Evolutionary conservation across 1,140 invertebrate genomes (phyloP).

Genomic region (Conus ventricosus): DNA sequence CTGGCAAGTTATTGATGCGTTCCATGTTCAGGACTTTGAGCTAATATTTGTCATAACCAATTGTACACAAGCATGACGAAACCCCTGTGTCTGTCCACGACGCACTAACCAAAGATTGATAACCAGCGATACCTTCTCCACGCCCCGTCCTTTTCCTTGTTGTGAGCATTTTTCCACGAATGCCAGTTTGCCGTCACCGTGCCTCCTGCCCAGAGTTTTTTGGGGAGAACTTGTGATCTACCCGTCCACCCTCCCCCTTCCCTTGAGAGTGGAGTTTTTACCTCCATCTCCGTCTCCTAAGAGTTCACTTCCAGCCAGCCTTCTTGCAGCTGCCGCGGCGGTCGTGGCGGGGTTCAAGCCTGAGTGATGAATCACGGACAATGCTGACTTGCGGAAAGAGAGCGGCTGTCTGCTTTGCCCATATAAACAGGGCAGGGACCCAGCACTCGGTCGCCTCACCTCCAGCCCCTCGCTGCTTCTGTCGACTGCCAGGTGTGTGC

Average conservation of each 20-base stretch:
- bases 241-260: neutral
- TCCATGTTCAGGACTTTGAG: too few relatives aligned
- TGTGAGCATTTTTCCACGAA: neutral
- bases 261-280: neutral
- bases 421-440: conserved; percentile 8
- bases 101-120: neutral
- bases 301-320: conserved; percentile 15
- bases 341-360: neutral
- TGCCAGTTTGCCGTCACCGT: neutral
- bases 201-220: neutral
- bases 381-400: neutral
- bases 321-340: neutral
- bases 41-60: neutral
- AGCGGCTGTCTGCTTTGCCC: neutral
- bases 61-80: neutral
- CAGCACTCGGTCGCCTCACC: neutral
- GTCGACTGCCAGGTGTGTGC: neutral
- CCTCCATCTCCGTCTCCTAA: neutral
- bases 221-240: too few relatives aligned
- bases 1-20: too few relatives aligned
- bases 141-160: neutral
- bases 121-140: neutral
- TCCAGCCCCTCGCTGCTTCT: neutral
- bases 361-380: conserved; percentile 17
- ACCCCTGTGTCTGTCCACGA: neutral